Evolutionary conservation across 2,113 vertebrate genomes (phyloP), one percentile per base, ranked within the genome.

Genomic region (Ptychochromis oligacanthus): DNA sequence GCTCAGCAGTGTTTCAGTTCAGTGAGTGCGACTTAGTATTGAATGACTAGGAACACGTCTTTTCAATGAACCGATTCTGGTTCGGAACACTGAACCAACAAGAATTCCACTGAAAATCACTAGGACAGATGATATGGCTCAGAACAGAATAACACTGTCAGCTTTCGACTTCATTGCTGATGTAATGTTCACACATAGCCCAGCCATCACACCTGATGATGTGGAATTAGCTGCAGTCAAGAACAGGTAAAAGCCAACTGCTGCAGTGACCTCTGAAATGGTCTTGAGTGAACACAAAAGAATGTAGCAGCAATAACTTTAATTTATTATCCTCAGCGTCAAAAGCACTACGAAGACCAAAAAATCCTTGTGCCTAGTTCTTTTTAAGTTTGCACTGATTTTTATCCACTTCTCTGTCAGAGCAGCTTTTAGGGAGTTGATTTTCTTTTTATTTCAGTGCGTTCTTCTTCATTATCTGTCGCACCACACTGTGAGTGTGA

Each of bases 81-180:
- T 86, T 88, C 80, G 65, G 38, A 87, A 77, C 77, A 67, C 17
- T 52, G 65, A 70, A 70, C 28, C 26, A 70, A 28, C 43, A 70
- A 70, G 43, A 24, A 52, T 10, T 2, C 0, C 67, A 31, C 13
- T 31, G 26, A 31, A 54, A 72, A 34, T 34, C 67, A 54, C 17
- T 34, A 72, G 18, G 46, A 52, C 43, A 67, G 72, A 75, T 31
- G 88, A 81, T 82, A 22, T 40, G 77, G 77, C 86, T 87, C 83
- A 76, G 59, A 88, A 81, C 79, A 62, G 38, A 86, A 84, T 67
- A 92, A 83, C 70, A 82, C 72, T 85, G 89, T 87, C 80, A 79
- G 79, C 80, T 84, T 89, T 92, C 62, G 89, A 83, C 88, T 89
- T 83, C 88, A 79, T 89, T 79, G 90, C 82, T 91, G 80, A 57